Evolutionary conservation across 2,888 invertebrate genomes (phyloP), one percentile per base, ranked within the genome.

Genomic region (Perdita meconis): DNA sequence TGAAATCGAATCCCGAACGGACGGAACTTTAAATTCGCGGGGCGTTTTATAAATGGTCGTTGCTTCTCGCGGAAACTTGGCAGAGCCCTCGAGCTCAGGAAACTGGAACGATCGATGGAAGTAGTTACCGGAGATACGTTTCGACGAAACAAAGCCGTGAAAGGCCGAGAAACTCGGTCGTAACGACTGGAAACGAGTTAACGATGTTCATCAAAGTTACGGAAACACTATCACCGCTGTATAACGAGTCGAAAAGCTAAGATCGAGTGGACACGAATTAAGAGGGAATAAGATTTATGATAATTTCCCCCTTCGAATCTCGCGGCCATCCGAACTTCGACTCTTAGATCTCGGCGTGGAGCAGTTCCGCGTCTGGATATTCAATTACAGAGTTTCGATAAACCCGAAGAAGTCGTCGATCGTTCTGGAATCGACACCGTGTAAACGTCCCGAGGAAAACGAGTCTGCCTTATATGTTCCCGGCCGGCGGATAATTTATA

Each of bases 1-100:
- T 84, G 84, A 75, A 84, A 84, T 84, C 84, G 84, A 84, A 84
- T 84, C 76, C 74, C 67, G 71, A 80, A 80, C 71, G 67, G 53
- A 77, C 78, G 59, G 77, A 82, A 82, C 63, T 84, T 84, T 84
- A 84, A 84, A 84, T 82, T 84, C 72, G 50, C 51, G 42, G 34
- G 65, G 74, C 50, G 36, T 53, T 65, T 67, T 82, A 84, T 78
- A 84, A 84, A 84, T 73, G 84, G 68, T 47, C 69, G 57, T 53
- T 26, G 40, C 19, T 50, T 6, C 26, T 34, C 36, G 44, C 24
- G 59, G 61, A 65, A 61, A 68, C 55, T 76, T 65, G 47, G 64
- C 57, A n/a, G 59, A 42, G 10, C 16, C 51, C 22, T 6, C 38
- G 40, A 47, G 40, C 47, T 47, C 22, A 16, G 13, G 38, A 24